Evolutionary conservation across 2,113 vertebrate species (phyloP), one percentile per base, ranked within the genome.

Genomic region (Hippocampus barbouri): DNA sequence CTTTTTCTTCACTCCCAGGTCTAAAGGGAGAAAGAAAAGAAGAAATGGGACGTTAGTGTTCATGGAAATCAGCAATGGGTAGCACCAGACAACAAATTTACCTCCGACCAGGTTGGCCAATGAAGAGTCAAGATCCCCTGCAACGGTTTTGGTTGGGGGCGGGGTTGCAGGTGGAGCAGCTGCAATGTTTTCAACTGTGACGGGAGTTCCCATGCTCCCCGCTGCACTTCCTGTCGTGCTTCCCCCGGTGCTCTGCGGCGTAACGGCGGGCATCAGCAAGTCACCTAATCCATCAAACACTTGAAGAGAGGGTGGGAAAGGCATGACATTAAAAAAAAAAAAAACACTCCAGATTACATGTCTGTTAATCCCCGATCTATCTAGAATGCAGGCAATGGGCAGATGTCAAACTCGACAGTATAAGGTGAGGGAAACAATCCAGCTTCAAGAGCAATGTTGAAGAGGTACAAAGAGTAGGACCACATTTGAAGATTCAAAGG

Each of bases 261-360:
- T 96, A 92, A 98, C 89, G 4, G 96, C 94, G 40, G 97, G 96
- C 93, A 99, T 97, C 81, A 99, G 94, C 89, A 99, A 93, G 86
- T 97, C 97, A 71, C 95, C 97, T 97, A 98, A 92, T 85, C 95
- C 97, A 87, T 91, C 96, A 88, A 99, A 97, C 89, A 96, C 97
- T 99, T 68, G 49, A 20, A 56, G 41, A 62, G 60, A 43, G 21
- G 70, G 45, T 59, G 45, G 62, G 21, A 70, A 64, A 69, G 57
- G 34, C 27, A 11, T 67, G 23, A 75, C 61, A 74, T 72, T 69
- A 84, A 73, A 74, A 34, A 82, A 60, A 34, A 82, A 60, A 74
- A 34, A 82, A 60, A 71, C 51, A 79, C 66, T 30, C 53, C 3
- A 9, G 73, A 82, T 83, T 79, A 85, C 73, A 78, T 72, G 76